Evolutionary conservation across 2,888 invertebrate genomes (phyloP), one percentile per base, ranked within the genome.

Genomic region (Acleris literana): DNA sequence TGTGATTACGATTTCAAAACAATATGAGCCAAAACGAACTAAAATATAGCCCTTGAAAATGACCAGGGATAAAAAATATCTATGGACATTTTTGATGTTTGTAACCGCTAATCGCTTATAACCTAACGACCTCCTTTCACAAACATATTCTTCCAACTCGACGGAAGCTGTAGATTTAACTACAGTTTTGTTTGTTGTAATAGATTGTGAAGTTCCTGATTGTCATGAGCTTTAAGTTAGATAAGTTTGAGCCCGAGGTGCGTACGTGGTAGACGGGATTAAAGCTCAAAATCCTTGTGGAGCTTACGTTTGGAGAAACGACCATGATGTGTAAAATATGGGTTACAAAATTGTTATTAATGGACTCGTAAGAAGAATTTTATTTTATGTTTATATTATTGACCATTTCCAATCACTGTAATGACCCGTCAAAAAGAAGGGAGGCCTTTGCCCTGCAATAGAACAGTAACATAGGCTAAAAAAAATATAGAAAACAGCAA

Each of bases 91-190:
- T 25, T 25, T 25, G 25, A n/a, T n/a, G 16, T n/a, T 44, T 44
- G 11, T 9, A 17, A n/a, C 20, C 55, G 60, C 65, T 22, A 0
- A 33, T 44, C 60, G 55, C 60, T 60, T 56, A n/a, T 61, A 9
- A 51, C 55, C 46, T 53, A 51, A 17, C 44, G 9, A 22, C 51
- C 22, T 43, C 44, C 65, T 56, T 56, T 65, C 51, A 55, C 44
- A 53, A 65, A 61, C 60, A 65, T 65, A 61, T 65, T 65, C 60
- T 65, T 65, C 54, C 25, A 60, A 61, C 60, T 61, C 49, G 39
- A 43, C 55, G 46, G 17, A 44, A 4, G 20, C 62, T 48, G 29
- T 25, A 56, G 55, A 46, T 56, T 56, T 61, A 56, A 65, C 65
- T 60, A 60, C n/a, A 65, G 55, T 56, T 59, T 51, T 61, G 65